phyloP scores from a whole-genome alignment of 92 coral and sea anemone species.

The Bergia puertoricense region DNA sequence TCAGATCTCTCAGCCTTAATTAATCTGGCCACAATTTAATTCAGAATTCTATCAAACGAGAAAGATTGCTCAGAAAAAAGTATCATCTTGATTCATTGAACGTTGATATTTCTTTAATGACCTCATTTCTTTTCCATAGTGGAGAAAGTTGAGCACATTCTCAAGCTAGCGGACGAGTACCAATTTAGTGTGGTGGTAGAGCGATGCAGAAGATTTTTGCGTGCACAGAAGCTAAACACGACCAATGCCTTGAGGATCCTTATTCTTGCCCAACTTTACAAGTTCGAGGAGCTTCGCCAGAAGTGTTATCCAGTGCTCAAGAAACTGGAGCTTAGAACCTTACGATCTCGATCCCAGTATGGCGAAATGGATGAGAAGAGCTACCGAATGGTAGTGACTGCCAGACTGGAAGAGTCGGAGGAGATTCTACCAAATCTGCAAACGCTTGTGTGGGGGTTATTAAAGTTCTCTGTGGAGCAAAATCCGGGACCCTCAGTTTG shows the following conservation, averaged over 20 bases:
- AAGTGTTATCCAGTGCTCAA: neutral
- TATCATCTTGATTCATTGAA: too few species aligned
- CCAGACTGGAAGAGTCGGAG: constrained; percentile 13
- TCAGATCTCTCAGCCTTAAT: too few species aligned
- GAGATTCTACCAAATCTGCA: neutral
- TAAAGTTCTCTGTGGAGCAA: neutral
- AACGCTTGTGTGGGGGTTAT: neutral
- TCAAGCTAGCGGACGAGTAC: constrained; percentile 51
- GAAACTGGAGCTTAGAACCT: neutral
- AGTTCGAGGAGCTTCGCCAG: constrained; percentile 2
- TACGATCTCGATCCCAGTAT: neutral
- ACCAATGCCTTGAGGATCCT: constrained; percentile 11
- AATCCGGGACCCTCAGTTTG: neutral
- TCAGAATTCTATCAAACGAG: too few species aligned
- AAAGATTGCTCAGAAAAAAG: too few species aligned
- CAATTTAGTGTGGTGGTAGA: constrained; percentile 35
- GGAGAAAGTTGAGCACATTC: constrained; percentile 32
- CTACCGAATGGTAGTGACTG: neutral
- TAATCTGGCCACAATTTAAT: too few species aligned
- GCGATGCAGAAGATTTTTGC: constrained; percentile 30
- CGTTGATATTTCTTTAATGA: too few species aligned
- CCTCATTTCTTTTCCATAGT: neutral
- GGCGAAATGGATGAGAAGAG: constrained; percentile 14
- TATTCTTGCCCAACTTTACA: neutral
- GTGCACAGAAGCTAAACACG: neutral